Percentiles rank a stretch among this genome's conserved stretches.
phyloP scores from a whole-genome alignment of 2,113 vertebrate genomes.

The Desmodus rotundus region DNA sequence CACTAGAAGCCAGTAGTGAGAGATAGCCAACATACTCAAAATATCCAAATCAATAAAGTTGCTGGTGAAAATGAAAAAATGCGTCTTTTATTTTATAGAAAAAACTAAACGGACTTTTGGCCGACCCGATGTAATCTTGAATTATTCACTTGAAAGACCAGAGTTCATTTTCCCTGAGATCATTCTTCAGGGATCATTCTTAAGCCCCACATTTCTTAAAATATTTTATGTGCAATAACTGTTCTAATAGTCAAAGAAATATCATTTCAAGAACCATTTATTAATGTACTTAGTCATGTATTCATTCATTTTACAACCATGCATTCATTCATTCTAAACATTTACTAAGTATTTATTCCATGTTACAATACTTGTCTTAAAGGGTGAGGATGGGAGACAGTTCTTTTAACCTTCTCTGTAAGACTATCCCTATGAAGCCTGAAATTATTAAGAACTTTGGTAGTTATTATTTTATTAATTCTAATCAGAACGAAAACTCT shows the following conservation, averaged over 20 bases:
- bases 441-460: background rate
- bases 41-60: no score
- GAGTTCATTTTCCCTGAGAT: background rate
- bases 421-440: background rate
- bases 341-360: background rate
- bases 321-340: background rate
- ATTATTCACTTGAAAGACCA: background rate
- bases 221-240: background rate
- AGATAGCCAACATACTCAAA: no score
- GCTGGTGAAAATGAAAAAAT: no score
- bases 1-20: no score
- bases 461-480: conserved; percentile 25
- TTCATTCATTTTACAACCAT: background rate
- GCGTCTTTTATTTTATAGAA: no score
- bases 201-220: background rate
- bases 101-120: no score
- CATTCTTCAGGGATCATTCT: background rate
- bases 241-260: background rate
- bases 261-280: background rate
- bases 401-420: background rate
- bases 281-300: background rate
- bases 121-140: background rate
- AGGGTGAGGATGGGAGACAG: background rate
- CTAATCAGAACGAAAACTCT: background rate
- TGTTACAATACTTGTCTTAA: background rate